Percentiles rank a stretch among this genome's conserved stretches.
Conservation (phyloP, 2,888 invertebrate genomes). For the Uropetala carovei region DNA sequence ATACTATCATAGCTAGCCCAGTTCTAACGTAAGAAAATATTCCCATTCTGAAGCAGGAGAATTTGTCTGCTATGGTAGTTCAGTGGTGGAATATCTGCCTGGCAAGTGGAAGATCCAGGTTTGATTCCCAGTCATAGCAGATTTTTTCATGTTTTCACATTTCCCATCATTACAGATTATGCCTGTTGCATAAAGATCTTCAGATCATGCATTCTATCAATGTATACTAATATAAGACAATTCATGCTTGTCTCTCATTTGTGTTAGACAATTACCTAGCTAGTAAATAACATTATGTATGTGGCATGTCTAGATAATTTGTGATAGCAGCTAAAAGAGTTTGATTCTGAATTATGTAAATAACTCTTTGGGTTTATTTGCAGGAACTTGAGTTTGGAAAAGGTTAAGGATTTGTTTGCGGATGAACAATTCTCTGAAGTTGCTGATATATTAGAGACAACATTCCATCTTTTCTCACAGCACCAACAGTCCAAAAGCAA, state of each 20-base stretch:
- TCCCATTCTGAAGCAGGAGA: too few relatives aligned
- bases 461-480: slow-evolving; percentile 45
- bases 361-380: slow-evolving; percentile 68
- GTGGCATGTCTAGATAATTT: not conserved
- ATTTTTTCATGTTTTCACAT: too few relatives aligned
- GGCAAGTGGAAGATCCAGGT: too few relatives aligned
- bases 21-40: too few relatives aligned
- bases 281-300: not conserved
- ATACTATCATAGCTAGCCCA: too few relatives aligned
- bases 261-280: not conserved
- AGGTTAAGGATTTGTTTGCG: slow-evolving; percentile 82
- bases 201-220: too few relatives aligned
- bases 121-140: too few relatives aligned
- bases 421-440: slow-evolving; percentile 82
- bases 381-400: slow-evolving; percentile 78
- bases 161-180: too few relatives aligned
- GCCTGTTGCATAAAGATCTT: too few relatives aligned
- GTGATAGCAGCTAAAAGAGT: not conserved
- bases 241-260: not conserved
- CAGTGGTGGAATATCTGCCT: too few relatives aligned
- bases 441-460: slow-evolving; percentile 79
- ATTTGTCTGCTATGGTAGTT: too few relatives aligned
- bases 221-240: not conserved
- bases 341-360: not conserved
- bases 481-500: slow-evolving; percentile 56